A percentile compares a stretch with the other conserved stretches of the same genome.
phyloP scores from a whole-genome alignment of 2,113 vertebrate species.

The Heptranchias perlo region DNA sequence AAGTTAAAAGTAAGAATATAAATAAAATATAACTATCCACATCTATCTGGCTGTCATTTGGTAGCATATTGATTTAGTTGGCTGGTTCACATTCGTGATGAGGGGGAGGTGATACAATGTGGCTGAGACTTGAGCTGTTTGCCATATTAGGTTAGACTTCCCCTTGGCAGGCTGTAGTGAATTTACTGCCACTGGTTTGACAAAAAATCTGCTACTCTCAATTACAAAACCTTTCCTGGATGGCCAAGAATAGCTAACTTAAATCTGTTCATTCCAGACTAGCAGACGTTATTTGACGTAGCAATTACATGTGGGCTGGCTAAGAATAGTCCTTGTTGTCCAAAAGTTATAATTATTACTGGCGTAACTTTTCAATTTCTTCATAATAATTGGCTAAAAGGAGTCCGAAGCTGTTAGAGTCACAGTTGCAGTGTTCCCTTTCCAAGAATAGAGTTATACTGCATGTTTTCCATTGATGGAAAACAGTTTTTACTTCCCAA shows the following conservation, averaged over 20 bases:
- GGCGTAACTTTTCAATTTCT: not conserved
- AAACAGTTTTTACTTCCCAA: not conserved
- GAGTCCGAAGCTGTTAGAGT: not conserved
- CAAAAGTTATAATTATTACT: not conserved
- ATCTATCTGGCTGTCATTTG: not conserved
- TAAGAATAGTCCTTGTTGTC: not conserved
- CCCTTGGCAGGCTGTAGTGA: not conserved
- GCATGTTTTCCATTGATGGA: not conserved
- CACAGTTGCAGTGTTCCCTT: not conserved
- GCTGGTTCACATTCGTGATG: not conserved
- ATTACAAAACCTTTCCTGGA: not conserved
- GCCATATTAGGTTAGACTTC: not conserved
- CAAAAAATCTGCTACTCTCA: not conserved
- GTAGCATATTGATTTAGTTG: not conserved
- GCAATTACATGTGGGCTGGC: not conserved
- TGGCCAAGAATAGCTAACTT: not conserved
- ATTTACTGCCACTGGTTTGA: not conserved
- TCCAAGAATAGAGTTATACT: not conserved
- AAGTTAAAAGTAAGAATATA: not conserved
- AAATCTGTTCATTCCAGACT: not conserved
- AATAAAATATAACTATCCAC: not conserved
- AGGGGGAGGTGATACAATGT: not conserved
- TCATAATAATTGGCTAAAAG: not conserved
- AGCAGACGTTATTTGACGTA: not conserved
- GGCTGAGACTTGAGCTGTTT: conserved; percentile 8